phyloP scores from a whole-genome alignment of 1,140 invertebrate species.

The Thaumatotibia leucotreta region DNA sequence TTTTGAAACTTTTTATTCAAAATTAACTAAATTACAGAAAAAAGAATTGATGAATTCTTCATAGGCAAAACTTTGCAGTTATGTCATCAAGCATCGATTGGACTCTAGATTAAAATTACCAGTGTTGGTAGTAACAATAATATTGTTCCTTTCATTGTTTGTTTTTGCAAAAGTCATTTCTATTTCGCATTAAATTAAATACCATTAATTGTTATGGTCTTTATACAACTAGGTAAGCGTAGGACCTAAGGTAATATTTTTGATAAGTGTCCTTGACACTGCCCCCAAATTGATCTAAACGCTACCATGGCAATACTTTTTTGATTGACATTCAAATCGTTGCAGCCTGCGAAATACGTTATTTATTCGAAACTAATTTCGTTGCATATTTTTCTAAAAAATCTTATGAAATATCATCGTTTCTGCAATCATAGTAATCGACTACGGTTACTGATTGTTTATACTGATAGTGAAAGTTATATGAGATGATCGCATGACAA shows the following conservation, averaged over 20 bases:
- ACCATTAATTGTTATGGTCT: too few species aligned
- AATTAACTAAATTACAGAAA: too few species aligned
- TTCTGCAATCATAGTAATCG: neutral
- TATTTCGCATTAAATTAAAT: too few species aligned
- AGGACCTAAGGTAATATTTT: neutral
- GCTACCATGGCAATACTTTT: neutral
- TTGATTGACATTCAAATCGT: neutral
- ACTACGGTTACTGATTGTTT: neutral
- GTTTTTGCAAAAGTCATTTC: too few species aligned
- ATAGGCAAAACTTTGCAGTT: neutral
- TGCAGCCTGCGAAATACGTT: neutral
- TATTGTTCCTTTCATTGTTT: too few species aligned
- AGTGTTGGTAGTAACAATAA: too few species aligned
- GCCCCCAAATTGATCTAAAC: neutral
- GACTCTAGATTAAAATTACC: neutral
- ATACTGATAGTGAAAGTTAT: neutral
- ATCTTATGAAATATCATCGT: neutral
- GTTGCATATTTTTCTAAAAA: neutral
- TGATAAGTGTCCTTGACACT: neutral
- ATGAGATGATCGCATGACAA: neutral
- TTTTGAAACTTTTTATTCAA: too few species aligned
- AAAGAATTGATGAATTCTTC: too few species aligned
- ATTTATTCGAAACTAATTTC: neutral
- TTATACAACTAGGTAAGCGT: neutral
- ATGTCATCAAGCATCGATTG: neutral